Conservation (phyloP, 2,797 vertebrate genomes). For the Manis crassicaudata region DNA sequence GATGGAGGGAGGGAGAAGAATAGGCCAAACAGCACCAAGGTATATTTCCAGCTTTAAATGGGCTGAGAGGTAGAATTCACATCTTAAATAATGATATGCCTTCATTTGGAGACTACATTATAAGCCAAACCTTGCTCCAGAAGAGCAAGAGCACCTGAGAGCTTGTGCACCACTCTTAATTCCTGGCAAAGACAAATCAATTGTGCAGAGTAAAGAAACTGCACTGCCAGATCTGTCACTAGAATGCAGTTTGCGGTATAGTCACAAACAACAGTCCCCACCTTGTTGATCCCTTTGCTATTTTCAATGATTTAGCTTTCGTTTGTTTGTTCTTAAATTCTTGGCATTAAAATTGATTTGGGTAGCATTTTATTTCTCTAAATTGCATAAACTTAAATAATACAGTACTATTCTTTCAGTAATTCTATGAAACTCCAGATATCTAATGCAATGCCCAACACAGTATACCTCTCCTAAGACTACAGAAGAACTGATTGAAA, state of each 20-base stretch:
- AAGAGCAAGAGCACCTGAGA: conserved; percentile 14
- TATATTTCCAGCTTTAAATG: neutral
- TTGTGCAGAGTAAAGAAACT: neutral
- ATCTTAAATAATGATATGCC: conserved; percentile 20
- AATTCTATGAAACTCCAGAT: conserved; percentile 14
- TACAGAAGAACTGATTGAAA: conserved; percentile 18
- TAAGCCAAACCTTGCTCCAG: neutral
- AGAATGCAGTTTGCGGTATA: neutral
- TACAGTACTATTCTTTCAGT: neutral
- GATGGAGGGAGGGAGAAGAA: neutral
- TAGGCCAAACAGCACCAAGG: neutral
- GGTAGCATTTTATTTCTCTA: neutral
- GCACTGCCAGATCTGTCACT: neutral
- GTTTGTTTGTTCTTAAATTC: neutral
- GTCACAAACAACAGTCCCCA: neutral
- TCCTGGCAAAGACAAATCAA: neutral
- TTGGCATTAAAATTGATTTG: neutral
- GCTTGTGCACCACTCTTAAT: neutral
- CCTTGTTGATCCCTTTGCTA: neutral
- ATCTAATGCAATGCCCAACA: neutral
- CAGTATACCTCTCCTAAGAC: neutral
- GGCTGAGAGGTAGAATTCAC: neutral
- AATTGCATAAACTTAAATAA: neutral
- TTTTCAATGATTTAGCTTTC: neutral
- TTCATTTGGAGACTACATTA: neutral